Percentiles rank a stretch among this genome's conserved stretches.
These are phyloP conservation scores for Atractosteus spatula DNA, from an alignment of 2,113 vertebrate genomes.

Conservation along the genomic window DNA sequence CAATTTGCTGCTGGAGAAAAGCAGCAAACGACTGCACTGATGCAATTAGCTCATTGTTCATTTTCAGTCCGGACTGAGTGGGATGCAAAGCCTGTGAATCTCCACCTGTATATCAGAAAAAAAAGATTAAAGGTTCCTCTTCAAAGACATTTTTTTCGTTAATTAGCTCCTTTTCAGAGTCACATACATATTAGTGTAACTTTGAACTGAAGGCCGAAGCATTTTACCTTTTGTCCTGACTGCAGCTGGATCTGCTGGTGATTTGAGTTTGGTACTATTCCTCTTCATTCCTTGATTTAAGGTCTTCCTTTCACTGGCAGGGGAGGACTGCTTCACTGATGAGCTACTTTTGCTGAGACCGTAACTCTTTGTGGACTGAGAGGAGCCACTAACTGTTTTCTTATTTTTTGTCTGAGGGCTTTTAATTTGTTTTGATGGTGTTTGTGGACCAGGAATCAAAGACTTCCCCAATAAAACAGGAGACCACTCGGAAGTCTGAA, in stretches of 20 bases:
- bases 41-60: constrained; percentile 67
- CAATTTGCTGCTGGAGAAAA: constrained; percentile 53
- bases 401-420: too few relatives aligned
- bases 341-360: constrained; percentile 18
- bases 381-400: too few relatives aligned
- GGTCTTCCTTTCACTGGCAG: constrained; percentile 52
- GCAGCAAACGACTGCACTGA: constrained; percentile 56
- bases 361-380: too few relatives aligned
- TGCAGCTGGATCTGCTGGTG: constrained; percentile 32
- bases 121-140: too few relatives aligned
- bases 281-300: constrained; percentile 52
- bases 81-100: too few relatives aligned
- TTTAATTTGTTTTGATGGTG: too few relatives aligned
- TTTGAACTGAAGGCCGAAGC: too few relatives aligned
- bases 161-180: too few relatives aligned
- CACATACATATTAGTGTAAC: too few relatives aligned
- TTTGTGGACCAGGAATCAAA: constrained; percentile 3
- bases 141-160: too few relatives aligned
- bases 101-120: too few relatives aligned
- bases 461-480: background rate
- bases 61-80: constrained; percentile 18
- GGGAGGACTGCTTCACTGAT: constrained; percentile 46
- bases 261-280: constrained; percentile 30
- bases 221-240: constrained; percentile 19
- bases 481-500: constrained; percentile 24